Conservation (phyloP, 2,797 vertebrate species). For the Eleutherodactylus coqui region DNA sequence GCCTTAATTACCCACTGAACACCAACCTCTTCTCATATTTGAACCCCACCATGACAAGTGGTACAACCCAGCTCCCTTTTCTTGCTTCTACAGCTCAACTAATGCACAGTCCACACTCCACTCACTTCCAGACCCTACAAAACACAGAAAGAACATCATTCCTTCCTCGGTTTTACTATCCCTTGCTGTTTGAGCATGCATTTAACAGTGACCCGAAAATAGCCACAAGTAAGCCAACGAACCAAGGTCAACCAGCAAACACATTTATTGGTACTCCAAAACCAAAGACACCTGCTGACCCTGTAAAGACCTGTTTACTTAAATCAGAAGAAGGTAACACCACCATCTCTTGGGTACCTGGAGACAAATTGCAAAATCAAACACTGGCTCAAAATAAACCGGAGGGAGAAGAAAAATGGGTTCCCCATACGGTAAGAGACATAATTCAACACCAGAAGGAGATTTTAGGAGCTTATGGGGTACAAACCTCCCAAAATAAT, state of each 20-base stretch:
- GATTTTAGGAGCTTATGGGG: slow-evolving; percentile 30
- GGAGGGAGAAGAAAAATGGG: slow-evolving; percentile 71
- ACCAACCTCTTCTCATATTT: slow-evolving; percentile 91
- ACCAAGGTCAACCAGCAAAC: slow-evolving; percentile 64
- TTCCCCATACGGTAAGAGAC: slow-evolving; percentile 68
- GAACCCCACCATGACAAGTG: slow-evolving; percentile 80
- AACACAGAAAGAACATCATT: slow-evolving; percentile 79
- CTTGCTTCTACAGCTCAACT: slow-evolving; percentile 86
- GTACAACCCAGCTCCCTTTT: slow-evolving; percentile 84
- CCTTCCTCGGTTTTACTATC: slow-evolving; percentile 89
- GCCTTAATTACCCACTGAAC: slow-evolving; percentile 88
- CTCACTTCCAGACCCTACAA: slow-evolving; percentile 76
- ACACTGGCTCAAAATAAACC: slow-evolving; percentile 29
- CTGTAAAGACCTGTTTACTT: slow-evolving; percentile 80
- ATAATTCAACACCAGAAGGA: slow-evolving; percentile 55
- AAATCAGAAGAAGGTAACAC: slow-evolving; percentile 83
- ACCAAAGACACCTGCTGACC: slow-evolving; percentile 69
- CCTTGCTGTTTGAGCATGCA: slow-evolving; percentile 88
- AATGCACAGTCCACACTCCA: slow-evolving; percentile 78
- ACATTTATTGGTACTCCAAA: slow-evolving; percentile 50
- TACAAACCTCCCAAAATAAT: slow-evolving; percentile 10
- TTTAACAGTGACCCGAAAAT: slow-evolving; percentile 75
- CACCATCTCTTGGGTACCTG: slow-evolving; percentile 70
- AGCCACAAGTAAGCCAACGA: slow-evolving; percentile 72
- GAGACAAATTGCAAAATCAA: slow-evolving; percentile 38